phyloP scores from a whole-genome alignment of 2,113 vertebrate genomes.

The Sander vitreus region DNA sequence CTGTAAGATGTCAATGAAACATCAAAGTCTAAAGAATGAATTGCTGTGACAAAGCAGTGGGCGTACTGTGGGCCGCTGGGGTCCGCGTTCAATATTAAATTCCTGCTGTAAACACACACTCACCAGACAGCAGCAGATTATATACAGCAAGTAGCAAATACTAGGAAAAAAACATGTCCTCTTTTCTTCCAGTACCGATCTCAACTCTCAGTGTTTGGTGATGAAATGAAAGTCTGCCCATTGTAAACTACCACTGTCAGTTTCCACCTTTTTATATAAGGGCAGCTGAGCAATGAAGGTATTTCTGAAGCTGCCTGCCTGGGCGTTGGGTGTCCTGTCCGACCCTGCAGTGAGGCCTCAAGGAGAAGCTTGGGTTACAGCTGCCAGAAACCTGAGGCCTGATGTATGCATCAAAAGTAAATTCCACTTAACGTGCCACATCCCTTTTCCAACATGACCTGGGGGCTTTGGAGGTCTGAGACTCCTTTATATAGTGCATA shows the following conservation, averaged over 20 bases:
- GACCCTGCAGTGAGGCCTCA: slow-evolving; percentile 60
- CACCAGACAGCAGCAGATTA: slow-evolving; percentile 11
- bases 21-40: slow-evolving; percentile 33
- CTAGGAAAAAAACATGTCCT: neutral
- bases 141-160: slow-evolving; percentile 3
- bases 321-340: slow-evolving; percentile 66
- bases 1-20: slow-evolving; percentile 35
- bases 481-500: slow-evolving; percentile 82
- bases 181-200: slow-evolving; percentile 8
- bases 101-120: slow-evolving; percentile 22
- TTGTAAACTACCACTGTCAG: slow-evolving; percentile 25
- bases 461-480: slow-evolving; percentile 62
- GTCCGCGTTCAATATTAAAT: slow-evolving; percentile 39
- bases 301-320: slow-evolving; percentile 76
- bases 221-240: slow-evolving; percentile 48
- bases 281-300: slow-evolving; percentile 60
- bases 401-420: slow-evolving; percentile 84
- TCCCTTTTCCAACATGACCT: slow-evolving; percentile 76
- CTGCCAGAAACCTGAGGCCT: slow-evolving; percentile 77
- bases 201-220: slow-evolving; percentile 37
- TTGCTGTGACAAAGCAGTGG: slow-evolving; percentile 37
- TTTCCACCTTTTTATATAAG: slow-evolving; percentile 52
- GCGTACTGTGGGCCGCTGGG: slow-evolving; percentile 10
- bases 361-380: slow-evolving; percentile 75
- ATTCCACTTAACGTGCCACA: slow-evolving; percentile 85